Base-by-base conservation (phyloP, 2,888 invertebrate species). In the Torymus tubicola region DNA sequence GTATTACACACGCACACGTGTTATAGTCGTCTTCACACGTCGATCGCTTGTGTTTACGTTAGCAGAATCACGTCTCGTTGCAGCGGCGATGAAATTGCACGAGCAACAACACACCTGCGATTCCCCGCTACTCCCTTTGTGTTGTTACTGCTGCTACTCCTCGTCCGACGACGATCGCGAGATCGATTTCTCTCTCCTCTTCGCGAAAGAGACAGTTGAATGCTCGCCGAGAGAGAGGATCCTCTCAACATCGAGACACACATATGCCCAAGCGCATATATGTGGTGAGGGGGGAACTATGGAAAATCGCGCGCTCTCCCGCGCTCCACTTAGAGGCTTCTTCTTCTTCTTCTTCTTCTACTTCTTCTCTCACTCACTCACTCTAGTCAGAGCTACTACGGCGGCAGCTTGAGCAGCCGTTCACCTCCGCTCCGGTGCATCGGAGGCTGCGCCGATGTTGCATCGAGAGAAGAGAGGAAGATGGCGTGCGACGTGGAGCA, bases 281-380 rank as follows among this genome's bases (percentile, higher is more conserved):
- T 76, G 81, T 83, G 82, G 81, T 83, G 82, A 21, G 2, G 21
- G 21, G 83, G 21, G 21, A 21, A 21, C 21, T 73, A 78, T 80
- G 77, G 83, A 83, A 84, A 84, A 84, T 85, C 77, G 81, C 77
- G 81, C 74, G 24, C 57, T 81, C 84, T 84, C 84, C 84, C 85
- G 70, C 71, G 84, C 81, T 83, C 83, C 83, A 81, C 83, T 84
- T 83, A 83, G 67, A 70, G 18, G 55, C 55, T 55, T 21, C 53
- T 63, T 69, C 14, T 58, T 13, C 31, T 42, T 53, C 53, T 53
- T 3, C 14, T 11, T 68, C 60, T 58, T 12, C 50, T 18, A 14
- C 55, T 55, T 21, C 53, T 31, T 58, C 58, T 68, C 13, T 55
- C 50, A 58, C 50, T 65, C 21, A 24, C 50, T 12, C 14, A 8